Percentiles rank a stretch among this genome's conserved stretches.
phyloP scores from a whole-genome alignment of 2,888 invertebrate genomes.

The Chromoteleia sp. region DNA sequence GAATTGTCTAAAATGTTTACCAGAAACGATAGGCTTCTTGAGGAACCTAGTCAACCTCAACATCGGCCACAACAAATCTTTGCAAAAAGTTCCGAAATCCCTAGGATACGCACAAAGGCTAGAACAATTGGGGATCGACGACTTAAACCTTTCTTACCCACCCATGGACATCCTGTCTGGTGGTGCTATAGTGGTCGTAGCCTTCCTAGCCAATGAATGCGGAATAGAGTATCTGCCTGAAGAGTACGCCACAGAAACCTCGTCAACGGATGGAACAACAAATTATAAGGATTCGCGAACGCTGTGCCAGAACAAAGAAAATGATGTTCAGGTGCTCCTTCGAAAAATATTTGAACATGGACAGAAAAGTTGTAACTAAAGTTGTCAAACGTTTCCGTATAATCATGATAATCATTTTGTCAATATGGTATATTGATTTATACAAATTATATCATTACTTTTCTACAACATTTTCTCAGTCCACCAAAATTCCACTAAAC shows the following conservation, averaged over 20 bases:
- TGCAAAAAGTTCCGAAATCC: slow-evolving; percentile 88
- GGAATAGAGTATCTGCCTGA: slow-evolving; percentile 86
- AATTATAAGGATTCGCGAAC: slow-evolving; percentile 72
- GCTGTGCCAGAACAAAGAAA: slow-evolving; percentile 77
- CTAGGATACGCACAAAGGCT: slow-evolving; percentile 89
- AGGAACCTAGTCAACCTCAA: slow-evolving; percentile 87
- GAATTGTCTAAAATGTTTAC: slow-evolving; percentile 89
- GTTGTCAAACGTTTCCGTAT: neutral
- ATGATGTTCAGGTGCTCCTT: slow-evolving; percentile 80
- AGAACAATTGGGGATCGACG: slow-evolving; percentile 87
- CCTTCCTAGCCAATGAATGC: slow-evolving; percentile 82
- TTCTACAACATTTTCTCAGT: too few species aligned
- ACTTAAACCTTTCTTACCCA: slow-evolving; percentile 88
- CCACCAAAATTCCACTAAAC: too few species aligned
- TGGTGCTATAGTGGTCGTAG: slow-evolving; percentile 87
- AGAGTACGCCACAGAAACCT: slow-evolving; percentile 74
- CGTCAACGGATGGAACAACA: slow-evolving; percentile 74
- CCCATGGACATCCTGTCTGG: slow-evolving; percentile 86
- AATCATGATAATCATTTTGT: neutral
- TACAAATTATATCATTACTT: too few species aligned
- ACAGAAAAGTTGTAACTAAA: slow-evolving; percentile 25
- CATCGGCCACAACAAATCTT: slow-evolving; percentile 87
- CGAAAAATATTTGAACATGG: neutral
- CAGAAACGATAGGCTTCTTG: slow-evolving; percentile 88
- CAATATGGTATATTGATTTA: too few species aligned